phyloP scores from a whole-genome alignment of 2,888 invertebrate genomes.

The Drosophila lacicola region DNA sequence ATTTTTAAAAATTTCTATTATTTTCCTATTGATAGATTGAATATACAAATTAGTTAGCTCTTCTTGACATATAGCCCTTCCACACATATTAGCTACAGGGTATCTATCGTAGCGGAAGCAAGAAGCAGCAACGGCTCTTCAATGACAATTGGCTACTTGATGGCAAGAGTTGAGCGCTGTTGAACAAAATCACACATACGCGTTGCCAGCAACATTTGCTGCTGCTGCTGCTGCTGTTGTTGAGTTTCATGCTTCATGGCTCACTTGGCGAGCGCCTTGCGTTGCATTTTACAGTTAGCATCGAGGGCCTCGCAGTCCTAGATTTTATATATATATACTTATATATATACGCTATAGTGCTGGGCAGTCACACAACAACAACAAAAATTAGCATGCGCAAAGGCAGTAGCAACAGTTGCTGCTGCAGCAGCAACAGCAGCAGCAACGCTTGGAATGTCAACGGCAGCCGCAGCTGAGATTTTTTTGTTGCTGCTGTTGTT shows the following conservation, averaged over 20 bases:
- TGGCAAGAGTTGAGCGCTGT: slow-evolving; percentile 33
- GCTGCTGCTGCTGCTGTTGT: slow-evolving; percentile 16
- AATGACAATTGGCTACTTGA: slow-evolving; percentile 67
- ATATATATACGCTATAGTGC: slow-evolving; percentile 20
- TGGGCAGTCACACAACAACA: slow-evolving; percentile 46
- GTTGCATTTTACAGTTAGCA: slow-evolving; percentile 67
- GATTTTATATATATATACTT: slow-evolving; percentile 17
- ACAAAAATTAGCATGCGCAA: slow-evolving; percentile 75
- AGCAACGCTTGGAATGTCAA: slow-evolving; percentile 74
- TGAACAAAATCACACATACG: slow-evolving; percentile 51
- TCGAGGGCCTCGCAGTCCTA: slow-evolving; percentile 56
- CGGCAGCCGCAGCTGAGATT: slow-evolving; percentile 75
- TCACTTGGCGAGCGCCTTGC: slow-evolving; percentile 59
- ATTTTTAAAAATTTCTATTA: background rate
- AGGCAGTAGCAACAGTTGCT: slow-evolving; percentile 42
- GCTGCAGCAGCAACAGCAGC: slow-evolving; percentile 20
- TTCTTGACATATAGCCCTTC: no score
- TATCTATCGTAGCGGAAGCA: slow-evolving; percentile 25
- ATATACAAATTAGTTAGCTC: no score
- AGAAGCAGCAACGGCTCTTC: slow-evolving; percentile 38
- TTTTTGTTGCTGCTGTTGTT: slow-evolving; percentile 34
- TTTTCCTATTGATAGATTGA: background rate
- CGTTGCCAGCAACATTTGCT: slow-evolving; percentile 32
- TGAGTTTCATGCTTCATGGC: slow-evolving; percentile 74
- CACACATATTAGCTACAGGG: slow-evolving; percentile 23